Conservation (phyloP, 2,888 invertebrate genomes). For the Hirtodrosophila alboralis region DNA sequence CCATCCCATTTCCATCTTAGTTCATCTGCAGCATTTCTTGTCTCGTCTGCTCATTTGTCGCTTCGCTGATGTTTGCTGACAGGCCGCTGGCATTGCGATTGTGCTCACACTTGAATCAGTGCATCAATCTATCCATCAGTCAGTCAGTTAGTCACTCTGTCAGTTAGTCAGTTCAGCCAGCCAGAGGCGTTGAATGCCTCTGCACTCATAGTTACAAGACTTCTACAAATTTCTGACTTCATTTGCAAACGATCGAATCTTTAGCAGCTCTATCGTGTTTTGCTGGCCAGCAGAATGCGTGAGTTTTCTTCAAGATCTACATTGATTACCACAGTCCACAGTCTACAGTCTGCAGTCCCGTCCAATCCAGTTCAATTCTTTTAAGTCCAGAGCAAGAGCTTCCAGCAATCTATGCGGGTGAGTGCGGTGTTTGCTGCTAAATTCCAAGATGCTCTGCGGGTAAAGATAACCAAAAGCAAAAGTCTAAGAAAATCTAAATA, state of each 20-base stretch:
- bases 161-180: conserved; percentile 8
- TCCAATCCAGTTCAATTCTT: background rate
- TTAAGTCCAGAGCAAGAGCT: background rate
- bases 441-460: conserved; percentile 36
- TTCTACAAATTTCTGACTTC: conserved; percentile 31
- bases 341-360: conserved; percentile 17
- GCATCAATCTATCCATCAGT: conserved; percentile 58
- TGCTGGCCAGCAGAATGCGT: conserved; percentile 31
- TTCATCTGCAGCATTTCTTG: conserved; percentile 54
- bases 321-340: conserved; percentile 31
- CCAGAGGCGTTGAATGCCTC: conserved; percentile 40
- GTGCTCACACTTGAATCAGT: conserved; percentile 59
- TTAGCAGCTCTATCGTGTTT: conserved; percentile 30
- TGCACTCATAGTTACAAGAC: conserved; percentile 41
- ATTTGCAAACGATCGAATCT: conserved; percentile 49
- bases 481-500: conserved; percentile 4
- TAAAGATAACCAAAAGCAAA: conserved; percentile 12
- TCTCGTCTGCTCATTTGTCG: conserved; percentile 71
- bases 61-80: conserved; percentile 66
- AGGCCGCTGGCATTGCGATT: conserved; percentile 50
- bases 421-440: conserved; percentile 16
- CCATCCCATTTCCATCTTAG: conserved; percentile 40
- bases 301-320: conserved; percentile 31
- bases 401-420: conserved; percentile 40
- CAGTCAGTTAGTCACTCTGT: conserved; percentile 18